Evolutionary conservation across 2,113 vertebrate species (phyloP).

Genomic region (Acanthochromis polyacanthus): DNA sequence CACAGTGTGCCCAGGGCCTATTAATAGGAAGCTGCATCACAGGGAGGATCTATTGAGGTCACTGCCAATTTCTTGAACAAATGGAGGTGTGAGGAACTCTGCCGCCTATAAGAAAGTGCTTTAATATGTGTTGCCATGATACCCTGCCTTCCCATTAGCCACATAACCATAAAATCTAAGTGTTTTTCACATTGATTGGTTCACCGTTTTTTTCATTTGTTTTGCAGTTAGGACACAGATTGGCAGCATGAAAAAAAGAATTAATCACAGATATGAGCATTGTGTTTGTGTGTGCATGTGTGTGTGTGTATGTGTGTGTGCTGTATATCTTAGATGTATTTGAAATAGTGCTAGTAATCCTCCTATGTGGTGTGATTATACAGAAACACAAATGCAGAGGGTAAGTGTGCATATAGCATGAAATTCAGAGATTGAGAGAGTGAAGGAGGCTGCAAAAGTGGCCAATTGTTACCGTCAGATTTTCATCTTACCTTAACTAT

Average conservation of each 20-base stretch:
- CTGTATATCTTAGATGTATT: background rate
- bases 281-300: background rate
- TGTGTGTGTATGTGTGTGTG: background rate
- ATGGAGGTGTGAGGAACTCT: slow-evolving; percentile 9
- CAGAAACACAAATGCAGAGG: background rate
- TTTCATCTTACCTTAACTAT: slow-evolving; percentile 83
- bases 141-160: background rate
- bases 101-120: slow-evolving; percentile 10
- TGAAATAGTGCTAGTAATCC: background rate
- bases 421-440: background rate
- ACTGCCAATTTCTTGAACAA: slow-evolving; percentile 39
- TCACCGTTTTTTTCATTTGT: too few relatives aligned
- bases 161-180: background rate
- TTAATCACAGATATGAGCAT: background rate
- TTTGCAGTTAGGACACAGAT: too few relatives aligned
- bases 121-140: slow-evolving; percentile 23
- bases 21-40: slow-evolving; percentile 59
- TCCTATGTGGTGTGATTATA: background rate
- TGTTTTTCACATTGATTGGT: too few relatives aligned
- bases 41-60: slow-evolving; percentile 54
- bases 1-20: slow-evolving; percentile 32
- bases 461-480: background rate
- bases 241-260: background rate
- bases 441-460: background rate
- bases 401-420: background rate